Percentiles rank a stretch among this genome's conserved stretches.
Evolutionary conservation across 2,113 vertebrate species (phyloP).

Genomic region (Rhombomys opimus): DNA sequence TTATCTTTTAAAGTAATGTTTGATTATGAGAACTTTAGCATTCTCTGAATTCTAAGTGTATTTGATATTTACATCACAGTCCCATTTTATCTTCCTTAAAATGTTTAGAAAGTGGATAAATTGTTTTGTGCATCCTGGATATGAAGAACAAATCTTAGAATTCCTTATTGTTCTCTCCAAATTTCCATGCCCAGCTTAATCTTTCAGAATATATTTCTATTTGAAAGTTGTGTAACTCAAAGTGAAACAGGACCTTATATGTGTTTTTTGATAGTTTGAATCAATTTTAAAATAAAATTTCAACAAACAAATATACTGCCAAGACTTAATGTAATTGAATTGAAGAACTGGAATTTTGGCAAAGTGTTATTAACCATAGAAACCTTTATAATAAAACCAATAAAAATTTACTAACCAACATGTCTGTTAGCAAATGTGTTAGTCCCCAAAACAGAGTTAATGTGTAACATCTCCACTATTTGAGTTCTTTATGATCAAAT

Average conservation of each 20-base stretch:
- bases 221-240: background rate
- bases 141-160: background rate
- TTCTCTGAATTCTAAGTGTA: constrained; percentile 4
- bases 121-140: background rate
- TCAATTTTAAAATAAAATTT: background rate
- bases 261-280: background rate
- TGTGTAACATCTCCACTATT: constrained; percentile 61
- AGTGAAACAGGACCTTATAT: background rate
- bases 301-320: constrained; percentile 53
- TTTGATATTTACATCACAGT: background rate
- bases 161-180: background rate
- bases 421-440: constrained; percentile 65
- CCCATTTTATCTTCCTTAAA: background rate
- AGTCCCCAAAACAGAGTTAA: constrained; percentile 40
- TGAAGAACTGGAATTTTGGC: constrained; percentile 63
- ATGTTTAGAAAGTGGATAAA: background rate
- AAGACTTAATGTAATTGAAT: constrained; percentile 68
- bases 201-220: background rate
- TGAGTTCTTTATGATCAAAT: constrained; percentile 44
- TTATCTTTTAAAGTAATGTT: background rate
- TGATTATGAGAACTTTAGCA: constrained; percentile 18
- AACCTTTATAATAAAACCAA: constrained; percentile 71
- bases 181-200: background rate
- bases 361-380: constrained; percentile 66
- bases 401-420: constrained; percentile 71